Evolutionary conservation across 64 coral and sea anemone species (phyloP), one percentile per base, ranked within the genome.

Genomic region (Dendronephthya gigantea): DNA sequence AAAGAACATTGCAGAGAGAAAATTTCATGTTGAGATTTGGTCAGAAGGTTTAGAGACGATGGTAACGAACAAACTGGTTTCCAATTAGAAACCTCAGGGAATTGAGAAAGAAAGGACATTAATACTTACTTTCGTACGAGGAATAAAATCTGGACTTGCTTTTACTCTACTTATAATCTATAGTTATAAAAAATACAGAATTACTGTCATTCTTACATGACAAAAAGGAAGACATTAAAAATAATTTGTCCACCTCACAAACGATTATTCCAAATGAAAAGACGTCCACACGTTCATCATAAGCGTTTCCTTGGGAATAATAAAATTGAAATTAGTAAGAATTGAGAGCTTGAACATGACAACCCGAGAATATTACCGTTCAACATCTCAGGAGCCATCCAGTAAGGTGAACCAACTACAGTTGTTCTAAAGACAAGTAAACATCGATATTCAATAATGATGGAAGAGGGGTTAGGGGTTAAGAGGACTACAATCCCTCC

Each of bases 351-450:
- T 35, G 55, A 74, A 6, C 10, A 74, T 15, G 8, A 45, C 41
- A 23, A 16, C 6, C 30, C 55, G 43, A 31, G 22, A 13, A 0
- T n/a, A 16, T 31, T 90, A 96, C 95, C 95, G 16, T 91, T 93
- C 29, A 98, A 36, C 95, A 98, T 98, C 50, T 98, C 95, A 7
- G 95, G 95, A 0, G 95, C 95, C 95, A 98, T 98, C 95, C 95
- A 98, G 69, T 87, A 98, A 0, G 95, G 92, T 2, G 89, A 86
- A 37, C 95, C 95, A 2, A 98, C 95, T 16, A 98, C 95, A 5
- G 95, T 98, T 49, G 93, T 93, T 50, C 95, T 98, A 28, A 16
- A 33, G 34, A n/a, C n/a, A n/a, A n/a, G n/a, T n/a, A n/a, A n/a
- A n/a, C n/a, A n/a, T n/a, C n/a, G n/a, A n/a, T n/a, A n/a, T n/a